phyloP scores from a whole-genome alignment of 2,888 invertebrate species.

The Steinernema carpocapsae region DNA sequence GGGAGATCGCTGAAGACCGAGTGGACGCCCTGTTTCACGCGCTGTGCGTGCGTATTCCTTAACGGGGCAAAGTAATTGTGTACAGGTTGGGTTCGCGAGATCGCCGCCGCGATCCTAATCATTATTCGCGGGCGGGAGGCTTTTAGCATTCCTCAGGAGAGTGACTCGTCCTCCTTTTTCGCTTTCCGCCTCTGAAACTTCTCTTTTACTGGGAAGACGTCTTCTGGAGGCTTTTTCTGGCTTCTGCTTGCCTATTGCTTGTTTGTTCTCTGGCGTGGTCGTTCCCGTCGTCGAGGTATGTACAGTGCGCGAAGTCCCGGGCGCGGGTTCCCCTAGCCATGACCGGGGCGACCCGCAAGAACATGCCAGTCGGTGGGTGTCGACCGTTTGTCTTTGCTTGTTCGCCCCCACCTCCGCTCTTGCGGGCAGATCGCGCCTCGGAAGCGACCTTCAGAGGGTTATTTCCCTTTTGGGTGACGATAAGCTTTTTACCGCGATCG shows the following conservation, averaged over 20 bases:
- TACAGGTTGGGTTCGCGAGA: slow-evolving; percentile 13
- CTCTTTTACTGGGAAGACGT: too few relatives aligned
- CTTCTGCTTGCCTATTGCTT: background rate
- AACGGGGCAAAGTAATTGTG: slow-evolving; percentile 21
- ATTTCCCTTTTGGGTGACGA: too few relatives aligned
- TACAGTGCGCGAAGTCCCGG: background rate
- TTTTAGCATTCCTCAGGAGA: background rate
- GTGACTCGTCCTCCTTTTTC: background rate
- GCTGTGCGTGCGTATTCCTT: background rate
- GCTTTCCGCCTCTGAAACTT: too few relatives aligned
- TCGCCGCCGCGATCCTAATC: background rate
- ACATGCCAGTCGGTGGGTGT: too few relatives aligned
- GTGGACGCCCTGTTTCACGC: background rate
- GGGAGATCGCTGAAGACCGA: background rate
- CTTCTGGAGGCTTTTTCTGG: too few relatives aligned
- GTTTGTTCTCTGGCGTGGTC: background rate
- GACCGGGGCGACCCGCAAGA: background rate
- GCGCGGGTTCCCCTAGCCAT: background rate
- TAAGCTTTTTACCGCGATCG: background rate
- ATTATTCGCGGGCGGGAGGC: background rate
- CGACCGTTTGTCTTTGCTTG: background rate
- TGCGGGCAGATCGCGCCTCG: too few relatives aligned
- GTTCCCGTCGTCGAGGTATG: background rate
- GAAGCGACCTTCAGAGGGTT: too few relatives aligned
- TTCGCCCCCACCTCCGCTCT: background rate